Evolutionary conservation across 1,140 invertebrate genomes (phyloP).

Genomic region (Alviniconcha marisindica): DNA sequence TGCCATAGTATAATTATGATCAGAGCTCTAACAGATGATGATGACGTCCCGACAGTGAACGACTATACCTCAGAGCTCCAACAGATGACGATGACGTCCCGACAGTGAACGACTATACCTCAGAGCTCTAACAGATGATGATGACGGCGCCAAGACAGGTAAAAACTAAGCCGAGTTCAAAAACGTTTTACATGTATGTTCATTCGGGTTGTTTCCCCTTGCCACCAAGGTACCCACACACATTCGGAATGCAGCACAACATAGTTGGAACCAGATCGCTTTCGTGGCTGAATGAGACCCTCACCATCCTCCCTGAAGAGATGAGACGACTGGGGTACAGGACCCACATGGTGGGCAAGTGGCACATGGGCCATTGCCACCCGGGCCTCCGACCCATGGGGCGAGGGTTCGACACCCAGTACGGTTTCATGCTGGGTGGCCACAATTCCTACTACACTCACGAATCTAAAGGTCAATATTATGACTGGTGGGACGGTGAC

Average conservation of each 20-base stretch:
- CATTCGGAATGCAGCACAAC: background rate
- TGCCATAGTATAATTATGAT: too few species aligned
- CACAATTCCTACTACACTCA: background rate
- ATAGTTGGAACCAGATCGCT: background rate
- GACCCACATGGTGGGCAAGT: constrained; percentile 74
- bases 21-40: too few species aligned
- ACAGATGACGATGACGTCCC: too few species aligned
- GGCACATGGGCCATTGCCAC: constrained; percentile 74
- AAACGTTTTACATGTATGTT: too few species aligned
- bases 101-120: too few species aligned
- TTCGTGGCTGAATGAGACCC: background rate
- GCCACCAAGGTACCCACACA: constrained; percentile 29
- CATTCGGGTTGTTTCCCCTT: too few species aligned
- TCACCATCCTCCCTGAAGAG: constrained; percentile 76
- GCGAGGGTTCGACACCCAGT: constrained; percentile 74
- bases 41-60: too few species aligned
- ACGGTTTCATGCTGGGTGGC: constrained; percentile 55
- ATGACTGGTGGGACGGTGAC: constrained; percentile 3
- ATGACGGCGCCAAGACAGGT: too few species aligned
- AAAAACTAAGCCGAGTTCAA: too few species aligned
- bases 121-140: too few species aligned
- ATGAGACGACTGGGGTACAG: constrained; percentile 64
- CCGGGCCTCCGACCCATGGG: constrained; percentile 64
- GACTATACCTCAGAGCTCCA: too few species aligned
- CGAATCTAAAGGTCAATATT: background rate